These are phyloP conservation scores for Fabriciana adippe DNA, from an alignment of 2,888 invertebrate species.

Conservation along the genomic window DNA sequence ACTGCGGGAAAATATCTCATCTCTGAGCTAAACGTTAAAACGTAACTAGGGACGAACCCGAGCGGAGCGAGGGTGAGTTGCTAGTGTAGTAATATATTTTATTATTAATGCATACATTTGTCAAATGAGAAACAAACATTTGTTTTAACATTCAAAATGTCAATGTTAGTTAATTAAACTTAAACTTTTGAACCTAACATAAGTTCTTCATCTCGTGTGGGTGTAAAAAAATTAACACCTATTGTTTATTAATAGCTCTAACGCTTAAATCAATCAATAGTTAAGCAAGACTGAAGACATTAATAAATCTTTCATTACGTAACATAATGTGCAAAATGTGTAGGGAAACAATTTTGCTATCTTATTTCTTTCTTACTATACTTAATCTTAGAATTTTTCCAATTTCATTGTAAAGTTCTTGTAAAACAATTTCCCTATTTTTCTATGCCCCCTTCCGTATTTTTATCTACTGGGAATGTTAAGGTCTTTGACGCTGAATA, in stretches of 20 bases:
- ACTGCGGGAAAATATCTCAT: too few relatives aligned
- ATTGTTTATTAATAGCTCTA: slow-evolving; percentile 10
- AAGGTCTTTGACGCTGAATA: slow-evolving; percentile 38
- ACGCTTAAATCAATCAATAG: slow-evolving; percentile 1
- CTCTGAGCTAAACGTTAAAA: too few relatives aligned
- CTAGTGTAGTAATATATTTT: too few relatives aligned
- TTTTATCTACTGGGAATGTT: slow-evolving; percentile 50
- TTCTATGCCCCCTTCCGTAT: slow-evolving; percentile 31
- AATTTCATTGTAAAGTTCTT: slow-evolving; percentile 7
- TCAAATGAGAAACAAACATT: too few relatives aligned
- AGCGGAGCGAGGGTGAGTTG: too few relatives aligned
- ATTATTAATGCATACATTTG: too few relatives aligned
- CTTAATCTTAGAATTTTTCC: slow-evolving; percentile 2
- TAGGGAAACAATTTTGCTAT: background rate
- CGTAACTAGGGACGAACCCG: too few relatives aligned
- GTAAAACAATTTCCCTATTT: slow-evolving; percentile 9
- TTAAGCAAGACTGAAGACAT: slow-evolving; percentile 1
- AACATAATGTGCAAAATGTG: slow-evolving; percentile 9
- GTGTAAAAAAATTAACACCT: slow-evolving; percentile 6
- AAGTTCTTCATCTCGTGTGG: background rate
- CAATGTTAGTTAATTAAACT: too few relatives aligned
- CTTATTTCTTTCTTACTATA: background rate
- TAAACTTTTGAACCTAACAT: too few relatives aligned
- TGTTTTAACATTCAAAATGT: too few relatives aligned
- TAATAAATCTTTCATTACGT: slow-evolving; percentile 2